These are phyloP conservation scores for Trichosurus vulpecula DNA, from an alignment of 2,797 vertebrate genomes.

Conservation along the genomic window DNA sequence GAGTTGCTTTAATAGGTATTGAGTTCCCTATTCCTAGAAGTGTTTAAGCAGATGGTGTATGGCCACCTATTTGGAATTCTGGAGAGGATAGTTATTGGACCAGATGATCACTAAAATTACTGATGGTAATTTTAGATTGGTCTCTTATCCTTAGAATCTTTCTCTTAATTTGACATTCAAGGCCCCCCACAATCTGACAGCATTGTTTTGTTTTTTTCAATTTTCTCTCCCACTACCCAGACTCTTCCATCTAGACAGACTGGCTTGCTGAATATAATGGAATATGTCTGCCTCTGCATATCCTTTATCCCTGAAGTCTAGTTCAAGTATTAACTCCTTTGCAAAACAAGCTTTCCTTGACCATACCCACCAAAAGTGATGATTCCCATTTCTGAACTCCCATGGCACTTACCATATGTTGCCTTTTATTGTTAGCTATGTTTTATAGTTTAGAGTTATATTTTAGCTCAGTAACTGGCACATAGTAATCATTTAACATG, in stretches of 20 bases:
- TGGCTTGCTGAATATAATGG: not conserved
- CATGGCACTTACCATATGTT: not conserved
- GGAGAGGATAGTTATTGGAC: too few species aligned
- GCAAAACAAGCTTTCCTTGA: not conserved
- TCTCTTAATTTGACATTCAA: not conserved
- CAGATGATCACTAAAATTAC: too few species aligned
- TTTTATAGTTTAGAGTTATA: not conserved
- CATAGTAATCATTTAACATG: not conserved
- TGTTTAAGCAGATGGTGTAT: too few species aligned
- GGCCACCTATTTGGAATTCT: too few species aligned
- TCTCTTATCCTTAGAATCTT: too few species aligned
- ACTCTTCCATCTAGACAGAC: not conserved
- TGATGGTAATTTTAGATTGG: too few species aligned
- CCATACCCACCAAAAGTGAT: not conserved
- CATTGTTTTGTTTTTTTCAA: conserved; percentile 1
- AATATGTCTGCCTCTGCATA: not conserved
- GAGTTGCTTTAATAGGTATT: too few species aligned
- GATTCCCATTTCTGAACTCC: conserved; percentile 1
- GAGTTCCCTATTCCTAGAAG: too few species aligned
- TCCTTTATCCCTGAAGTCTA: not conserved
- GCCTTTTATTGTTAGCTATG: not conserved
- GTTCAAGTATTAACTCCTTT: not conserved
- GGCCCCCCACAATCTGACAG: not conserved
- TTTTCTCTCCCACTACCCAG: not conserved
- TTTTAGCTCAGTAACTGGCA: not conserved